These are phyloP conservation scores for Corvus cornix DNA, from an alignment of 2,113 vertebrate genomes.

Conservation along the genomic window DNA sequence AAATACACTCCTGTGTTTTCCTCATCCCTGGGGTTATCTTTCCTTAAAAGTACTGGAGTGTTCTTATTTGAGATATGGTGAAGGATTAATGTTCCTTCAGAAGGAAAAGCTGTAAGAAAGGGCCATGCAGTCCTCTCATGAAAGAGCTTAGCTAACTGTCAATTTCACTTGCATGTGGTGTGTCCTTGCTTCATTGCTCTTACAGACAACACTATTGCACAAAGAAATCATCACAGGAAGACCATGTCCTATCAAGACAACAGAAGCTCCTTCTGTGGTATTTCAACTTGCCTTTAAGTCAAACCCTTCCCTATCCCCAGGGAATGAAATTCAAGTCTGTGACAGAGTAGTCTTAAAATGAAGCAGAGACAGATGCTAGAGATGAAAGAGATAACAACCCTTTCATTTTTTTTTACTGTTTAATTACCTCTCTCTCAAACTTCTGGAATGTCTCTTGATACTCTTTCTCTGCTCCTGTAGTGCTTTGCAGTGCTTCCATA, in stretches of 20 bases:
- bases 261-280: not conserved
- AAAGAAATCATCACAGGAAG: not conserved
- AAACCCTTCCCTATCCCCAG: not conserved
- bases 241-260: not conserved
- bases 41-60: not conserved
- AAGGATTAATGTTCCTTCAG: not conserved
- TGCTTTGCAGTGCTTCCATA: not conserved
- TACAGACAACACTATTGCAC: not conserved
- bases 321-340: not conserved
- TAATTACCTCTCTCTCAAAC: constrained; percentile 27
- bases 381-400: not conserved
- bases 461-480: accelerated
- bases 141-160: not conserved
- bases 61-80: not conserved
- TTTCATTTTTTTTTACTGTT: not conserved
- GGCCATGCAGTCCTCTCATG: not conserved
- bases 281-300: not conserved
- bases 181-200: not conserved
- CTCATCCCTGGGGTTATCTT: not conserved
- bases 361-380: not conserved
- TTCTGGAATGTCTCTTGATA: not conserved
- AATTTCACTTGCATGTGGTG: not conserved
- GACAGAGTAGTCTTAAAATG: not conserved
- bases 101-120: not conserved
- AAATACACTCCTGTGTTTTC: not conserved